phyloP scores from a whole-genome alignment of 2,888 invertebrate genomes.

The Dione vanillae region DNA sequence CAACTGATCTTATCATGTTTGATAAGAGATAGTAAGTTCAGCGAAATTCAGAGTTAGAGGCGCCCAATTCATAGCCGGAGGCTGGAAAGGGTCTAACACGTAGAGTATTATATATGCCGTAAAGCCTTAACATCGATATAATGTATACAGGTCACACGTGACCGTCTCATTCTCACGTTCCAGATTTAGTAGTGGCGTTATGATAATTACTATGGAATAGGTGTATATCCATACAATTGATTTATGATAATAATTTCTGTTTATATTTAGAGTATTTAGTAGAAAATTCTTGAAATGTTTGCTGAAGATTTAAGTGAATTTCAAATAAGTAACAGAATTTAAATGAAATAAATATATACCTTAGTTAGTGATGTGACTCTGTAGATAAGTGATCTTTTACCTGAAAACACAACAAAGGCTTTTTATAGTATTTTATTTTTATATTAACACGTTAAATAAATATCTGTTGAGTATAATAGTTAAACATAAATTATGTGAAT shows the following conservation, averaged over 20 bases:
- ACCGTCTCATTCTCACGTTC: conserved; percentile 5
- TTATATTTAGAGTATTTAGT: too few relatives aligned
- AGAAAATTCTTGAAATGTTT: too few relatives aligned
- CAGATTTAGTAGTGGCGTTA: conserved; percentile 12
- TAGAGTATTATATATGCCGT: conserved; percentile 8
- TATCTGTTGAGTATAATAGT: too few relatives aligned
- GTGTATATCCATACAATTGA: neutral
- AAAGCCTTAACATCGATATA: conserved; percentile 5
- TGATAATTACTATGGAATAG: conserved; percentile 8
- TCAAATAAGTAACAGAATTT: too few relatives aligned
- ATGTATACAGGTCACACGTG: conserved; percentile 19
- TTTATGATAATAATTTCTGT: too few relatives aligned
- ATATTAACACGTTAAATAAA: too few relatives aligned
- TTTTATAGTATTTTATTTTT: too few relatives aligned
- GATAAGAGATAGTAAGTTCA: neutral
- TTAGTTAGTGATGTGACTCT: neutral
- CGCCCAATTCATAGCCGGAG: neutral
- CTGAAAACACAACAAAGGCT: neutral
- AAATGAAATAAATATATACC: neutral
- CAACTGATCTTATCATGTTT: neutral
- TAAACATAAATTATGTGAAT: too few relatives aligned
- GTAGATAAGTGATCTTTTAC: conserved; percentile 1
- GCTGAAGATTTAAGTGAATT: too few relatives aligned
- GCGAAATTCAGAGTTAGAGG: neutral
- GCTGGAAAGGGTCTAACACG: conserved; percentile 14